Conservation (phyloP, 2,888 invertebrate genomes). For the Morpho deidamia region DNA sequence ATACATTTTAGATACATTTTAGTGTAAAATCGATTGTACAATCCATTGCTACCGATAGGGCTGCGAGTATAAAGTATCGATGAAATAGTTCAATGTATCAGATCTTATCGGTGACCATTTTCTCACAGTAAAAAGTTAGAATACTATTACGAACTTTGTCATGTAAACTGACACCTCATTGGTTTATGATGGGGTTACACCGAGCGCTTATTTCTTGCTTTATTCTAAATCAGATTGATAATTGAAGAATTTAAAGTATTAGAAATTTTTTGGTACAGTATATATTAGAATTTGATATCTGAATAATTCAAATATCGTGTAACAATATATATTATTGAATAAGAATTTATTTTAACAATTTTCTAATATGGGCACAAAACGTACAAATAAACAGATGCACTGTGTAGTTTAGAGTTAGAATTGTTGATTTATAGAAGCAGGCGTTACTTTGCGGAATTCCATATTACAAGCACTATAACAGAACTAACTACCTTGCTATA, state of each 20-base stretch:
- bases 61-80: constrained; percentile 37
- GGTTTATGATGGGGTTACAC: constrained; percentile 24
- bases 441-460: too few species aligned
- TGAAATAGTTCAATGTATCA: constrained; percentile 42
- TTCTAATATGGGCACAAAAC: too few species aligned
- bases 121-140: constrained; percentile 54
- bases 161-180: constrained; percentile 60
- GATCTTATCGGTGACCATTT: constrained; percentile 56
- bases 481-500: too few species aligned
- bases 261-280: too few species aligned
- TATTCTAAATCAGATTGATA: neutral
- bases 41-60: constrained; percentile 20
- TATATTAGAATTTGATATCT: too few species aligned
- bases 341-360: too few species aligned
- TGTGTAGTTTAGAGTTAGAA: too few species aligned
- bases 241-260: neutral
- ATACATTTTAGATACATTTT: neutral
- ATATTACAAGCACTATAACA: too few species aligned
- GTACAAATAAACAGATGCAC: too few species aligned
- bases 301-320: too few species aligned
- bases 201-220: neutral
- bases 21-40: neutral
- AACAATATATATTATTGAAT: too few species aligned
- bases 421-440: too few species aligned
- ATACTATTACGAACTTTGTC: constrained; percentile 57